Base-by-base conservation (phyloP, 2,888 invertebrate genomes). In the Lacanobia wlatinum region DNA sequence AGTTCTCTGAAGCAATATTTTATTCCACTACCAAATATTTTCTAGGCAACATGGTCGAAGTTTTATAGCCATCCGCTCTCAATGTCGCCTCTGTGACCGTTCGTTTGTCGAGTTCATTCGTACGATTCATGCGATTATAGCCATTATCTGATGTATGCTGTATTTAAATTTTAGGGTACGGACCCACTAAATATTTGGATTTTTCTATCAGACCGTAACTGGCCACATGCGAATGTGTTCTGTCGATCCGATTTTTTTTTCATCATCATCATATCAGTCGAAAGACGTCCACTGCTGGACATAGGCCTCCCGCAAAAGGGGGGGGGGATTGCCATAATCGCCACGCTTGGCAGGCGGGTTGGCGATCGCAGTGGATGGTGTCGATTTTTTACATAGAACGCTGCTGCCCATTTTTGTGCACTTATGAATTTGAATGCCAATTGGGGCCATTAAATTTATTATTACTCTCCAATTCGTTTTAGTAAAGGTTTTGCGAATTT, bases 91-190 rank as follows among this genome's bases (percentile, higher is more conserved):
- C 12, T 58, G 28, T 63, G 21, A 62, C 40, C 21, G 48, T 76
- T 73, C 72, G 67, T 73, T 68, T 73, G 73, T 84, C 68, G 77
- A 84, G 87, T 91, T 88, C 88, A 89, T 88, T 88, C 86, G 84
- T 86, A 85, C 88, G 86, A 87, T 87, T 88, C 85, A 90, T 85
- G 83, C 87, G 89, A 92, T 91, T 91, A 89, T 90, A 80, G 76
- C 87, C 82, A 87, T 89, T 88, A 84, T 83, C 81, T 85, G 87
- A 88, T 84, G 74, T 86, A 82, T 77, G 69, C 73, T 71, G 73
- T 84, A 79, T 84, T 87, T 79, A 78, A 78, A 80, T 83, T 79
- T 84, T 76, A 87, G 75, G 84, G 58, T 59, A 70, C 56, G 70
- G 66, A 43, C 70, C 64, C 67, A 66, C 67, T 60, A 69, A 64